Base-by-base conservation (phyloP, 2,113 vertebrate genomes). In the Caranx ignobilis region DNA sequence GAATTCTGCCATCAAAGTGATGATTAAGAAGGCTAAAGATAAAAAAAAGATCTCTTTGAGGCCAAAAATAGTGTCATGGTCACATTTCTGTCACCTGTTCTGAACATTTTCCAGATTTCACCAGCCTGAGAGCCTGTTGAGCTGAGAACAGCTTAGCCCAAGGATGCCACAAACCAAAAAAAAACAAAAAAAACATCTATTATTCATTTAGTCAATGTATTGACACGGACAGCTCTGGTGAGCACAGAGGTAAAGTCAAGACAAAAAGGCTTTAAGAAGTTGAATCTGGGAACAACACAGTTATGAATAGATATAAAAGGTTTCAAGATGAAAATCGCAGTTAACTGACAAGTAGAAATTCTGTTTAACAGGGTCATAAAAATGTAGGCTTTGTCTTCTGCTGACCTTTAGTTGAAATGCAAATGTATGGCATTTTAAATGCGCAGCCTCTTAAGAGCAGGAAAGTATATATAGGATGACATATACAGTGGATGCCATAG, bases 131-230 rank as follows among this genome's bases (percentile, higher is more conserved):
- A 59, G 11, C 7, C 2, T 15, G 54, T 72, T 3, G 32, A 32
- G 55, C 54, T 18, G 48, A 78, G 50, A 64, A 67, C 12, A 35
- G 43, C 43, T 37, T 48, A 21, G 65, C 48, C 72, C 47, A 60
- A 56, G 50, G 71, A 84, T 77, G 50, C 48, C 47, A 79, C 68
- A 78, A 60, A 81, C 35, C 4, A 4, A 26, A 26, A 37, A 4
- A 4, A 26, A 26, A 37, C 2, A 37, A 4, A 37, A 4, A 82
- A 50, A 71, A 3, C 76, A 87, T 89, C 31, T 78, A 83, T 90
- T 90, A 89, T 91, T 85, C 60, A 91, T 89, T 57, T 47, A 50
- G 77, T 86, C 79, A 68, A 87, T 84, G 78, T 83, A 85, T 91
- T 73, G 87, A 89, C 73, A 84, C 60, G 67, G 78, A 77, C 69